A percentile compares a stretch with the other conserved stretches of the same genome.
Conservation (phyloP, 2,888 invertebrate species). For the Helleia helle region DNA sequence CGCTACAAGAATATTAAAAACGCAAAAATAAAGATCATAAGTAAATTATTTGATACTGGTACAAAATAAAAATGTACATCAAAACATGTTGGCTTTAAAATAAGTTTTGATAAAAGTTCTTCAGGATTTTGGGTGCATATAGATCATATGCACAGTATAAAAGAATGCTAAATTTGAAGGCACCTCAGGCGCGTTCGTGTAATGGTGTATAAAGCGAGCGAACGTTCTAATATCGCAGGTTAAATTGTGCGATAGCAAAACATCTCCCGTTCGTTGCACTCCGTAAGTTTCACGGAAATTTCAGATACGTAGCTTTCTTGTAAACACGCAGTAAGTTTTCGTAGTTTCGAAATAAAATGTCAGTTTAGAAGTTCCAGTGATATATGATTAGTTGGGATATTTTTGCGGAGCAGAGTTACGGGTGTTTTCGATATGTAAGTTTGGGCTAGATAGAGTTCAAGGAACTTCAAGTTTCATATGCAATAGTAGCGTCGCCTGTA, state of each 20-base stretch:
- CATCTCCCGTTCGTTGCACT: constrained; percentile 22
- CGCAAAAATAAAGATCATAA: too few species aligned
- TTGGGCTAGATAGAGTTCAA: constrained; percentile 6
- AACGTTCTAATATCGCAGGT: constrained; percentile 23
- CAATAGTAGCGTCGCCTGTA: not conserved
- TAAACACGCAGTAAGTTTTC: constrained; percentile 37
- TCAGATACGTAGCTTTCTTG: constrained; percentile 21
- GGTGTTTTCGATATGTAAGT: constrained; percentile 34
- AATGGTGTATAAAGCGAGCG: constrained; percentile 23
- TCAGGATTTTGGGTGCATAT: too few species aligned
- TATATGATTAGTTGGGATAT: constrained; percentile 39
- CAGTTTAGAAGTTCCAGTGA: constrained; percentile 43
- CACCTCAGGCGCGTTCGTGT: constrained; percentile 9
- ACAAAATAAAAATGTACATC: too few species aligned
- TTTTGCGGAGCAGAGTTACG: constrained; percentile 36
- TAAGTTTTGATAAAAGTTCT: too few species aligned
- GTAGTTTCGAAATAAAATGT: constrained; percentile 46
- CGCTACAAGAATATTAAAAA: too few species aligned
- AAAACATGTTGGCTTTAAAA: too few species aligned
- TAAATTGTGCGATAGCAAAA: constrained; percentile 22
- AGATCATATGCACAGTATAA: too few species aligned
- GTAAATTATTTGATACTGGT: too few species aligned
- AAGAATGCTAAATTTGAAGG: not conserved
- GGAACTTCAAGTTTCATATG: constrained; percentile 1
- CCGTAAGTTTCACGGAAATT: constrained; percentile 10